phyloP scores from a whole-genome alignment of 1,140 invertebrate species.

The Anagrus nilaparvatae region DNA sequence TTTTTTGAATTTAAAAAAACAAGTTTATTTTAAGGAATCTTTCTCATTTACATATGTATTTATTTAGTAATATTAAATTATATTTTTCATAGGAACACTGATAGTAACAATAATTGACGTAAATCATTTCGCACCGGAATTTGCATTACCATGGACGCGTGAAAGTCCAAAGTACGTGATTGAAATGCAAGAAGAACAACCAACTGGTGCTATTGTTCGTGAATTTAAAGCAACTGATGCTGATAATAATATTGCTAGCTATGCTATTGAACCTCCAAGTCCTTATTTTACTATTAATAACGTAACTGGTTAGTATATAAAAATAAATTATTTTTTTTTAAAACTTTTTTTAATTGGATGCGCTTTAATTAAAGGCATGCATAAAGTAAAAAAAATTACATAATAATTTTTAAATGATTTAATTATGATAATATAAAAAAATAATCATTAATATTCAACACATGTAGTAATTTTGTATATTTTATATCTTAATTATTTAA shows the following conservation, averaged over 20 bases:
- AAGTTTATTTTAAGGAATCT: no score
- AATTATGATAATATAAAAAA: neutral
- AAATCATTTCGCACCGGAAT: slow-evolving; percentile 55
- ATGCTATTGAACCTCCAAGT: slow-evolving; percentile 58
- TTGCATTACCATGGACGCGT: slow-evolving; percentile 61
- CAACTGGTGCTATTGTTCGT: slow-evolving; percentile 65
- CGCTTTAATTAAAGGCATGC: no score
- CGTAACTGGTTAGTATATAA: slow-evolving; percentile 48
- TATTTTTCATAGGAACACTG: slow-evolving; percentile 67
- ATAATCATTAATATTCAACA: slow-evolving; percentile 3
- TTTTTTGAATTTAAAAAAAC: slow-evolving; percentile 1
- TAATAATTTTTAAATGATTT: neutral
- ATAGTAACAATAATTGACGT: slow-evolving; percentile 80
- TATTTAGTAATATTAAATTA: slow-evolving; percentile 9
- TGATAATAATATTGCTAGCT: slow-evolving; percentile 73
- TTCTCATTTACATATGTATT: neutral
- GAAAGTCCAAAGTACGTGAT: slow-evolving; percentile 56
- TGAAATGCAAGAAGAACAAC: slow-evolving; percentile 74
- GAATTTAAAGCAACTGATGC: slow-evolving; percentile 72
- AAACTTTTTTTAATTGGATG: no score
- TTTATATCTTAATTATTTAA: neutral
- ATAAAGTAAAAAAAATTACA: no score
- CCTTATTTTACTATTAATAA: slow-evolving; percentile 71
- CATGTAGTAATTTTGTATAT: slow-evolving; percentile 2
- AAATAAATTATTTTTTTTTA: slow-evolving; percentile 1